A percentile compares a stretch with the other conserved stretches of the same genome.
These are phyloP conservation scores for Mormyrus lacerda DNA, from an alignment of 2,113 vertebrate genomes.

Conservation along the genomic window DNA sequence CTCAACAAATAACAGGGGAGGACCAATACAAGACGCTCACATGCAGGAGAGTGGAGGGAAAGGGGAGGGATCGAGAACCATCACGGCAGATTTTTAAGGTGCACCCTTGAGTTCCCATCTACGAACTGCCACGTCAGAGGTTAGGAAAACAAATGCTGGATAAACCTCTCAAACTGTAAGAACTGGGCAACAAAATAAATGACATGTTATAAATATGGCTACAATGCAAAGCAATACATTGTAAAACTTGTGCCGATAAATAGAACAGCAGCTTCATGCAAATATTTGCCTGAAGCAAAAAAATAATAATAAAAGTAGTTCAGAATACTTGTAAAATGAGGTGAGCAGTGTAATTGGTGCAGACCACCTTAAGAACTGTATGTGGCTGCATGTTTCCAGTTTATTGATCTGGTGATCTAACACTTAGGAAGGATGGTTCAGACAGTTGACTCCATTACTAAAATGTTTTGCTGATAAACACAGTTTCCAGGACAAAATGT, in stretches of 20 bases:
- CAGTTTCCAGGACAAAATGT: neutral
- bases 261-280: neutral
- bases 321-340: neutral
- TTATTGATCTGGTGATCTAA: conserved; percentile 55
- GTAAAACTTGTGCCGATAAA: neutral
- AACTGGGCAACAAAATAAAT: neutral
- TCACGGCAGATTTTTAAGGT: conserved; percentile 2
- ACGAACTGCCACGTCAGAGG: neutral
- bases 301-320: neutral
- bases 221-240: neutral
- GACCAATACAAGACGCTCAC: conserved; percentile 37
- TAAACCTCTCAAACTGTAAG: neutral
- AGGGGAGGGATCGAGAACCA: conserved; percentile 45
- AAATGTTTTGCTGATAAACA: conserved; percentile 14
- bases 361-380: conserved; percentile 53
- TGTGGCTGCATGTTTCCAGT: conserved; percentile 41
- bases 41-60: conserved; percentile 28
- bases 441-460: conserved; percentile 32
- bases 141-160: neutral
- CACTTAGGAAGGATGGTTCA: conserved; percentile 50
- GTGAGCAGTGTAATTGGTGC: neutral
- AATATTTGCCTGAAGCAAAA: neutral
- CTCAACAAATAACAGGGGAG: conserved; percentile 36
- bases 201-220: neutral
- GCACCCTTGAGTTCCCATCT: neutral